Conservation (phyloP, 2,113 vertebrate genomes). For the Takifugu bimaculatus region DNA sequence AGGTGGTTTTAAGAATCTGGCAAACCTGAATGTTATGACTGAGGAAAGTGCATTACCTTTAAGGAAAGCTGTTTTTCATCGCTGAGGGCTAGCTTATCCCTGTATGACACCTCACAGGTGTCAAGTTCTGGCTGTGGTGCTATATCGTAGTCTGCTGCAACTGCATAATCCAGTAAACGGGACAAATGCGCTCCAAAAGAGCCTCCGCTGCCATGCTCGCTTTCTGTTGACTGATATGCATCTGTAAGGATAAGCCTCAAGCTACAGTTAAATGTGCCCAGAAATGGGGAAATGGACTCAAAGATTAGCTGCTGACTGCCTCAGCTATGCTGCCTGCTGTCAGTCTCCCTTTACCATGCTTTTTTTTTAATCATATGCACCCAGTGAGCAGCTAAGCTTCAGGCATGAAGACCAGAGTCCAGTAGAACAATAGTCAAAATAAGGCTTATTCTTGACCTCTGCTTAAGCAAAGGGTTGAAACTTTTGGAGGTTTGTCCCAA, state of each 20-base stretch:
- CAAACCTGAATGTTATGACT: slow-evolving; percentile 51
- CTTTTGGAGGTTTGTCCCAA: too few species aligned
- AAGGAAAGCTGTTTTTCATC: slow-evolving; percentile 49
- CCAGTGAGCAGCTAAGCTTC: slow-evolving; percentile 27
- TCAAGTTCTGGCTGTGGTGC: slow-evolving; percentile 57
- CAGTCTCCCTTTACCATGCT: slow-evolving; percentile 53
- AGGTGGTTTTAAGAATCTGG: slow-evolving; percentile 50
- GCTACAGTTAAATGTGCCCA: slow-evolving; percentile 63
- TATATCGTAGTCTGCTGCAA: slow-evolving; percentile 48
- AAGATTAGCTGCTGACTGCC: slow-evolving; percentile 63
- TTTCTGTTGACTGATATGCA: slow-evolving; percentile 68
- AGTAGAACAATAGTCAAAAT: slow-evolving; percentile 36
- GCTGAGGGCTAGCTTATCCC: slow-evolving; percentile 68
- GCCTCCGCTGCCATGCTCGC: slow-evolving; percentile 46
- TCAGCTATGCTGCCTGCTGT: slow-evolving; percentile 36
- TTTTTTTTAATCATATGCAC: slow-evolving; percentile 53
- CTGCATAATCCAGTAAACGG: slow-evolving; percentile 72
- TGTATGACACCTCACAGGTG: slow-evolving; percentile 65
- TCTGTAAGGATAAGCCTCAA: slow-evolving; percentile 67
- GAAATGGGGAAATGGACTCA: slow-evolving; percentile 61
- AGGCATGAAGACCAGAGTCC: slow-evolving; percentile 37
- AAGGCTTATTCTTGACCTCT: slow-evolving; percentile 40
- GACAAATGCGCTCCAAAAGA: slow-evolving; percentile 57
- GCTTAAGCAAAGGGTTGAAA: slow-evolving; percentile 30
- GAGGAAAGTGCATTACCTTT: slow-evolving; percentile 57